A percentile compares a stretch with the other conserved stretches of the same genome.
These are phyloP conservation scores for Corbicula japonica DNA, from an alignment of 2,888 invertebrate species.

Conservation along the genomic window DNA sequence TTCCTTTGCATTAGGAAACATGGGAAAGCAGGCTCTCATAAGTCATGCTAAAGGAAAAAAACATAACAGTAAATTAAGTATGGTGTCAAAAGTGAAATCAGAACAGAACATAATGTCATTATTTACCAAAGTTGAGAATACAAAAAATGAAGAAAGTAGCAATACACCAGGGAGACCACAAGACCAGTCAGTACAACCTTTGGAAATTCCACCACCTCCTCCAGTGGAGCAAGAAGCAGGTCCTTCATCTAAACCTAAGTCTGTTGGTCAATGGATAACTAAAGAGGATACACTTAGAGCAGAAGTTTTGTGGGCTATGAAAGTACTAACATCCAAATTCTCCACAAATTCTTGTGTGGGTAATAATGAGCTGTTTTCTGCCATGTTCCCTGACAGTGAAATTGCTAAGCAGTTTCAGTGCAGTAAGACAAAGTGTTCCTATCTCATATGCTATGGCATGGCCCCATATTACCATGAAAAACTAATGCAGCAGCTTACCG, in stretches of 20 bases:
- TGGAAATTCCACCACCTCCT: constrained; percentile 21
- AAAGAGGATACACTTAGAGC: constrained; percentile 29
- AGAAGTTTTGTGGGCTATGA: constrained; percentile 25
- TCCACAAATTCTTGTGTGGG: no score
- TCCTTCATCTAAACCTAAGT: constrained; percentile 10
- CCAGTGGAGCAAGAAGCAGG: constrained; percentile 1
- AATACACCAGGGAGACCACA: no score
- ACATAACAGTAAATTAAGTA: no score
- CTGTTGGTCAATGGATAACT: constrained; percentile 16
- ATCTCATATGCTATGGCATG: constrained; percentile 24
- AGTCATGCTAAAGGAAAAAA: no score
- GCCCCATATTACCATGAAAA: constrained; percentile 27
- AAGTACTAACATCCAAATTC: constrained; percentile 12
- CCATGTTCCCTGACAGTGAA: constrained; percentile 20
- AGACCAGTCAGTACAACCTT: constrained; percentile 12
- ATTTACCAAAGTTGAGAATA: no score
- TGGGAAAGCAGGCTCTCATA: no score
- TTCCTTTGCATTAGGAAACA: no score
- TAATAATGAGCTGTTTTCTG: no score
- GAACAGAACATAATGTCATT: no score
- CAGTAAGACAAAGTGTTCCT: constrained; percentile 28
- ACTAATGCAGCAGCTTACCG: constrained; percentile 9
- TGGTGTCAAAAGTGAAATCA: no score
- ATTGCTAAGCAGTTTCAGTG: constrained; percentile 19
- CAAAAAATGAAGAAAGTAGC: no score